phyloP scores from a whole-genome alignment of 1,140 invertebrate species.

The Drosophila nasuta region DNA sequence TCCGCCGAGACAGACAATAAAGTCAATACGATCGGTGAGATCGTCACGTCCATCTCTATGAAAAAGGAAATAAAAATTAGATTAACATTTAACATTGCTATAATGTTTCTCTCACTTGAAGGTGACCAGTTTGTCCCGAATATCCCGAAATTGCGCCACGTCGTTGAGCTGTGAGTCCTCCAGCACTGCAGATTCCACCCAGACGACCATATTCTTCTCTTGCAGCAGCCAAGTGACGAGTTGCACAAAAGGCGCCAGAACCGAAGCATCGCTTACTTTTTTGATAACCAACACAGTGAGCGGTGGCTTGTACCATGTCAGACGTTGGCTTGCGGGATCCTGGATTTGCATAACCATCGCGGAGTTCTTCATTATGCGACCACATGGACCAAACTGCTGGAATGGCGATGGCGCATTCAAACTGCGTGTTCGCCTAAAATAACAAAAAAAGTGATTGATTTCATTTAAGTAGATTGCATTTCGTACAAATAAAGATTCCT shows the following conservation, averaged over 20 bases:
- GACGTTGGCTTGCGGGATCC: slow-evolving; percentile 97
- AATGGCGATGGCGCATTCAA: slow-evolving; percentile 97
- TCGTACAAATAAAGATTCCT: not conserved
- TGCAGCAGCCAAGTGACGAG: slow-evolving; percentile 97
- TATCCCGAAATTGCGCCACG: slow-evolving; percentile 89
- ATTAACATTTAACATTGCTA: not conserved
- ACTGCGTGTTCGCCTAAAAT: slow-evolving; percentile 94
- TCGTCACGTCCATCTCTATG: slow-evolving; percentile 93
- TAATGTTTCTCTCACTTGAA: slow-evolving; percentile 86
- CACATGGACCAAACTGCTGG: slow-evolving; percentile 98
- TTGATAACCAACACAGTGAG: slow-evolving; percentile 97
- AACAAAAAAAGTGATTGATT: not conserved
- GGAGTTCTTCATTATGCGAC: slow-evolving; percentile 97
- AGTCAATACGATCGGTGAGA: slow-evolving; percentile 97
- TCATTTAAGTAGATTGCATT: not conserved
- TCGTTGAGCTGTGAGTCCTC: slow-evolving; percentile 91
- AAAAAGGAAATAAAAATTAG: not conserved
- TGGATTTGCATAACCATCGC: slow-evolving; percentile 99
- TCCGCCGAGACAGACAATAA: slow-evolving; percentile 97
- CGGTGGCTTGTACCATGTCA: slow-evolving; percentile 98
- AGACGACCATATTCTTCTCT: slow-evolving; percentile 97
- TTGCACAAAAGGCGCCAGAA: slow-evolving; percentile 95
- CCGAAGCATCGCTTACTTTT: slow-evolving; percentile 95
- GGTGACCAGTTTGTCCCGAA: slow-evolving; percentile 94
- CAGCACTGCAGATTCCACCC: slow-evolving; percentile 95